A percentile compares a stretch with the other conserved stretches of the same genome.
Evolutionary conservation across 2,888 invertebrate genomes (phyloP).

Genomic region (Ennomos fuscantarius): DNA sequence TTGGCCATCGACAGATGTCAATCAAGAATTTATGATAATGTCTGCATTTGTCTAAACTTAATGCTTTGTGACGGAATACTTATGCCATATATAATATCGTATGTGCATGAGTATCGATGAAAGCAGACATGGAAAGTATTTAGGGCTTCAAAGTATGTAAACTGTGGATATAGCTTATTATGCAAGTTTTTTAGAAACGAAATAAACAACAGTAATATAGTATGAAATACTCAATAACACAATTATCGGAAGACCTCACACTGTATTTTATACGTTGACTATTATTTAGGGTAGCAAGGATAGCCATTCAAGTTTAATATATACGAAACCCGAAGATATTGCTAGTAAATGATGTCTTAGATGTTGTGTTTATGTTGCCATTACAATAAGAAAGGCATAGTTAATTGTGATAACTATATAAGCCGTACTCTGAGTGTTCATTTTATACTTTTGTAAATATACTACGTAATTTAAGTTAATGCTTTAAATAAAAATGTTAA

Average conservation of each 20-base stretch:
- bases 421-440: slow-evolving; percentile 45
- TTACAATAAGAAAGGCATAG: slow-evolving; percentile 6
- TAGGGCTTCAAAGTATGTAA: slow-evolving; percentile 2
- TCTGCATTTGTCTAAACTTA: neutral
- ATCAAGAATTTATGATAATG: slow-evolving; percentile 3
- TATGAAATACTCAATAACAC: slow-evolving; percentile 8
- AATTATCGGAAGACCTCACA: neutral
- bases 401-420: slow-evolving; percentile 37
- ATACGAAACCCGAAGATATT: neutral
- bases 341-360: neutral
- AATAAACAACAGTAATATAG: neutral
- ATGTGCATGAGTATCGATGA: neutral
- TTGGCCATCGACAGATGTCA: slow-evolving; percentile 20
- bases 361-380: slow-evolving; percentile 7
- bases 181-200: neutral
- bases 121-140: slow-evolving; percentile 1
- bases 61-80: slow-evolving; percentile 8
- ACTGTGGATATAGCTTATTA: neutral
- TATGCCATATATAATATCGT: slow-evolving; percentile 21
- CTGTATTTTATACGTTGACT: too few relatives aligned
- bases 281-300: too few relatives aligned
- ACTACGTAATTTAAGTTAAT: slow-evolving; percentile 55
- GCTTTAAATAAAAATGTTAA: slow-evolving; percentile 60
- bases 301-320: too few relatives aligned
- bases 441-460: slow-evolving; percentile 76